Conservation (phyloP, 1,140 invertebrate species). For the Heliconius melpomene region DNA sequence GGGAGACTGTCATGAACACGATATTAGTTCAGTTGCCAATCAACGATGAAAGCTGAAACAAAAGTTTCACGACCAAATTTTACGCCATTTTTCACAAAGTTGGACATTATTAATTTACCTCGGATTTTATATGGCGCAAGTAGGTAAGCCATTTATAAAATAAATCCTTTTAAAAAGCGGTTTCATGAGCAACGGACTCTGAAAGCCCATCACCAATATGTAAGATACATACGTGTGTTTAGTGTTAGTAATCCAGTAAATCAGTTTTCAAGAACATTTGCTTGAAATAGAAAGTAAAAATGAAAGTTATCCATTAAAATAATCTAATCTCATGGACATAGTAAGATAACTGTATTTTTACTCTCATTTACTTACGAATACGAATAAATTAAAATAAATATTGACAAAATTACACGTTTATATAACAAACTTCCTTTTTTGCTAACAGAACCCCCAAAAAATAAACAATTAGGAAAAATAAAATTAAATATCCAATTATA, state of each 20-base stretch:
- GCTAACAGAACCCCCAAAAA: not conserved
- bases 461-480: not conserved
- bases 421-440: too few species aligned
- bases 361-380: too few species aligned
- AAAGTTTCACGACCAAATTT: constrained; percentile 17
- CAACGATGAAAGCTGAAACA: constrained; percentile 9
- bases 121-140: not conserved
- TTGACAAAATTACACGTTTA: too few species aligned
- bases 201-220: not conserved
- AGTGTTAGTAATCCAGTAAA: too few species aligned
- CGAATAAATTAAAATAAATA: too few species aligned
- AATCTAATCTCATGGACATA: too few species aligned
- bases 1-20: constrained; percentile 27
- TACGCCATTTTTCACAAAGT: constrained; percentile 9
- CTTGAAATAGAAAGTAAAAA: too few species aligned
- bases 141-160: not conserved
- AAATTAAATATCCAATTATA: not conserved
- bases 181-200: not conserved
- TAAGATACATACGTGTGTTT: not conserved
- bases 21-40: constrained; percentile 36
- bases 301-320: too few species aligned
- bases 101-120: not conserved
- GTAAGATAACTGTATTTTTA: too few species aligned
- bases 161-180: not conserved
- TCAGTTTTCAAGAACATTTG: too few species aligned